Evolutionary conservation across 1,140 invertebrate species (phyloP).

Genomic region (Lasaia peninsularis): DNA sequence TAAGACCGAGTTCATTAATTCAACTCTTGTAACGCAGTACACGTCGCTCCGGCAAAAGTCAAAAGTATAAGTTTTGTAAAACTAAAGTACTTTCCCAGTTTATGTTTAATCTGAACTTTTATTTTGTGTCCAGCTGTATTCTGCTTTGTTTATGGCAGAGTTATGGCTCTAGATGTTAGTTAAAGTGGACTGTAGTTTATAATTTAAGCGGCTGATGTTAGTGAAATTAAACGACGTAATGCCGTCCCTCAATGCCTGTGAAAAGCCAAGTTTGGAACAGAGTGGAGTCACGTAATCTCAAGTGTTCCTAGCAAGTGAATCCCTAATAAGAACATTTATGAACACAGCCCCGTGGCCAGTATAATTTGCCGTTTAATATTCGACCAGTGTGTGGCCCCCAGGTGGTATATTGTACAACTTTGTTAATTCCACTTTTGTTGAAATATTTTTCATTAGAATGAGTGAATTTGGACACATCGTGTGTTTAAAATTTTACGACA

Average conservation of each 20-base stretch:
- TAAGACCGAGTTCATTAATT: conserved; percentile 8
- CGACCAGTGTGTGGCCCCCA: conserved; percentile 45
- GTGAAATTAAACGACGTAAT: conserved; percentile 29
- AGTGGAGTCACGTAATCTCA: conserved; percentile 40
- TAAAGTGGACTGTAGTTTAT: conserved; percentile 38
- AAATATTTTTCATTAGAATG: conserved; percentile 54
- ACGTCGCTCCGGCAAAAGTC: conserved; percentile 2
- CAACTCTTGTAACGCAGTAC: conserved; percentile 5
- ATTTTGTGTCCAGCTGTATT: conserved; percentile 32
- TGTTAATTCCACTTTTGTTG: conserved; percentile 51
- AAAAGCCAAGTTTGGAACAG: conserved; percentile 29
- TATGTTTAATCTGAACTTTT: conserved; percentile 38
- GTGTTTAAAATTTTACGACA: conserved; percentile 49
- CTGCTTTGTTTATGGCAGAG: conserved; percentile 35
- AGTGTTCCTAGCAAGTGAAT: conserved; percentile 45
- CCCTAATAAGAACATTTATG: conserved; percentile 60
- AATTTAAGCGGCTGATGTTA: conserved; percentile 33
- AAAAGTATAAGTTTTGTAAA: conserved; percentile 10
- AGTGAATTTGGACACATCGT: conserved; percentile 46
- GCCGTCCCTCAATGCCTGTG: conserved; percentile 21
- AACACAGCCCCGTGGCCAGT: conserved; percentile 47
- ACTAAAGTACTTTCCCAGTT: conserved; percentile 19
- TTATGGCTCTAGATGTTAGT: conserved; percentile 33
- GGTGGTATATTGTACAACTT: conserved; percentile 49
- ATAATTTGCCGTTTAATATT: conserved; percentile 69